A percentile compares a stretch with the other conserved stretches of the same genome.
Conservation (phyloP, 2,888 invertebrate genomes). For the Lochmaea crataegi region DNA sequence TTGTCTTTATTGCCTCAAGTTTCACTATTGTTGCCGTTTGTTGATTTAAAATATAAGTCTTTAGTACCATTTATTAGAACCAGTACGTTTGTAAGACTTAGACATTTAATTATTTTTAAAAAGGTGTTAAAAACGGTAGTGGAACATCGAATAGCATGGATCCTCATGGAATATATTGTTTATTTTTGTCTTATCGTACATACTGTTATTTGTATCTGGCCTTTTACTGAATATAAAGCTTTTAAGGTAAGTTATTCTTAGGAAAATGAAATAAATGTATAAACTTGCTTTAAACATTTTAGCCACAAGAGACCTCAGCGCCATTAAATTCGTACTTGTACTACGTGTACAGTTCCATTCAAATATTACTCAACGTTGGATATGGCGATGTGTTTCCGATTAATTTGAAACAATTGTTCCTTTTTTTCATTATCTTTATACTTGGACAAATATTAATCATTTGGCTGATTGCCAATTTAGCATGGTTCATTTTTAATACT, state of each 20-base stretch:
- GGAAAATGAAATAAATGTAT: background rate
- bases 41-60: constrained; percentile 21
- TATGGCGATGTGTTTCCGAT: constrained; percentile 45
- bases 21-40: constrained; percentile 20
- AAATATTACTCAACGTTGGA: constrained; percentile 59
- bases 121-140: constrained; percentile 64
- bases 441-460: constrained; percentile 31
- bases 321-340: constrained; percentile 31
- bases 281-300: constrained; percentile 2
- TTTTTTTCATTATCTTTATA: constrained; percentile 27
- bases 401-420: constrained; percentile 30
- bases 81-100: constrained; percentile 64
- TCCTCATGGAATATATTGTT: constrained; percentile 67
- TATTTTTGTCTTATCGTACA: constrained; percentile 66
- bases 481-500: constrained; percentile 32
- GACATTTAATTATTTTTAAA: constrained; percentile 65
- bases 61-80: constrained; percentile 56
- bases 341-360: constrained; percentile 61
- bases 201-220: constrained; percentile 68
- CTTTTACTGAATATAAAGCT: constrained; percentile 61
- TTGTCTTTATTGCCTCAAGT: constrained; percentile 35
- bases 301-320: background rate
- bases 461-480: constrained; percentile 29
- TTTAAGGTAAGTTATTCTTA: constrained; percentile 27
- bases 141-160: constrained; percentile 68